phyloP scores from a whole-genome alignment of 1,140 invertebrate genomes.

The Drosophila kurseongensis region DNA sequence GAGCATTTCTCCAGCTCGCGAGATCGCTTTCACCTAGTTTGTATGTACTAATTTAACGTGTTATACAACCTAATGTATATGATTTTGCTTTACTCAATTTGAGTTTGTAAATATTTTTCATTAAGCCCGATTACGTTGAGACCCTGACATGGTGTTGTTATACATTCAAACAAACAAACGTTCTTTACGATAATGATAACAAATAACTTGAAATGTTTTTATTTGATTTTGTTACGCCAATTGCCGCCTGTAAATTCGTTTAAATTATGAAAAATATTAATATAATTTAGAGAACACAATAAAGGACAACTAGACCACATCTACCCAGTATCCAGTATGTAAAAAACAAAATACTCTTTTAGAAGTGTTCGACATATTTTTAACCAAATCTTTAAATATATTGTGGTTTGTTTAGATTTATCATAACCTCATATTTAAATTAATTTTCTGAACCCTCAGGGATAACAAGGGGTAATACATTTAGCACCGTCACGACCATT shows the following conservation, averaged over 20 bases:
- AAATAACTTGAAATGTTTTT: constrained; percentile 51
- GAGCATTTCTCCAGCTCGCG: constrained; percentile 30
- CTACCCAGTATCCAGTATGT: neutral
- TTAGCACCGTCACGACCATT: neutral
- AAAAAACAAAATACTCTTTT: no score
- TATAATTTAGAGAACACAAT: constrained; percentile 55
- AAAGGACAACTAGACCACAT: constrained; percentile 51
- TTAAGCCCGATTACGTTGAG: constrained; percentile 41
- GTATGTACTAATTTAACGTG: constrained; percentile 23
- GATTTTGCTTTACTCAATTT: constrained; percentile 35
- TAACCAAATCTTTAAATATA: neutral
- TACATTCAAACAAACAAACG: constrained; percentile 48
- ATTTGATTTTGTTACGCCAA: constrained; percentile 61
- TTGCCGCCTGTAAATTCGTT: constrained; percentile 30
- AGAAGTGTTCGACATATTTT: neutral
- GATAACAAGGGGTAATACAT: neutral
- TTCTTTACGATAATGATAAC: constrained; percentile 31
- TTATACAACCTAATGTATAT: constrained; percentile 41
- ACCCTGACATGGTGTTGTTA: constrained; percentile 71
- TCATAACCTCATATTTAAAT: neutral
- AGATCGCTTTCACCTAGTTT: constrained; percentile 31
- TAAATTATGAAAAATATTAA: constrained; percentile 36
- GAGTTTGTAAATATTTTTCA: constrained; percentile 53
- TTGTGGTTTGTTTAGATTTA: neutral
- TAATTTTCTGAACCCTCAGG: neutral